Conservation (phyloP, 2,113 vertebrate species). For the Neopipo cinnamomea region DNA sequence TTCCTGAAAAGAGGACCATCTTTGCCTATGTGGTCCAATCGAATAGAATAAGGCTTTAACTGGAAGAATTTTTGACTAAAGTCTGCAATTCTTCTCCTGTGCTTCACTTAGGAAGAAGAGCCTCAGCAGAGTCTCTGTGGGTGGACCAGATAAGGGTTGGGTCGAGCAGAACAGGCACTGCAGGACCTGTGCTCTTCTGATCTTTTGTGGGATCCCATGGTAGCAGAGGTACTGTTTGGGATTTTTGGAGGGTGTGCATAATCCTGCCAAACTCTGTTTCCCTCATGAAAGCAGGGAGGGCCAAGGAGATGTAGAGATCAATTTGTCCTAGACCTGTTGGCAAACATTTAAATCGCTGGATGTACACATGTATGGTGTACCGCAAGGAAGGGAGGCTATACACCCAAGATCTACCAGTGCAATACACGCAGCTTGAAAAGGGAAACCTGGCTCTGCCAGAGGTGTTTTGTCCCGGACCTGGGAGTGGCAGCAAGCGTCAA, state of each 20-base stretch:
- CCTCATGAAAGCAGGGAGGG: background rate
- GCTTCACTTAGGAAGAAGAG: background rate
- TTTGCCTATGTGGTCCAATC: background rate
- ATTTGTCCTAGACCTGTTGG: background rate
- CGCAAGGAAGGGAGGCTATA: background rate
- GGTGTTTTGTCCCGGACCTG: background rate
- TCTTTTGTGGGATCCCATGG: background rate
- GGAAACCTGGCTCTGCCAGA: background rate
- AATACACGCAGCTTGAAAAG: background rate
- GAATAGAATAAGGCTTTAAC: background rate
- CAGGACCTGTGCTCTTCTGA: rapidly evolving
- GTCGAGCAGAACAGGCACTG: background rate
- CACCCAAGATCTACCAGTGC: background rate
- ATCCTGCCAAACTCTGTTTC: background rate
- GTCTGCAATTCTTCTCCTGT: background rate
- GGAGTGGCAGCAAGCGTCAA: background rate
- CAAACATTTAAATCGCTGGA: background rate
- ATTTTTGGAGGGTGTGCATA: background rate
- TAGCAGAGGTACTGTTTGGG: background rate
- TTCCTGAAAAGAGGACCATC: background rate
- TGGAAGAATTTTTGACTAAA: background rate
- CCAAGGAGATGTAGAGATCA: background rate
- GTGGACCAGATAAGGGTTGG: background rate
- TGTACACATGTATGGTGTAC: rapidly evolving
- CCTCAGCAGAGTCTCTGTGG: background rate